These are phyloP conservation scores for Fratercula arctica DNA, from an alignment of 2,797 vertebrate species.

Conservation along the genomic window DNA sequence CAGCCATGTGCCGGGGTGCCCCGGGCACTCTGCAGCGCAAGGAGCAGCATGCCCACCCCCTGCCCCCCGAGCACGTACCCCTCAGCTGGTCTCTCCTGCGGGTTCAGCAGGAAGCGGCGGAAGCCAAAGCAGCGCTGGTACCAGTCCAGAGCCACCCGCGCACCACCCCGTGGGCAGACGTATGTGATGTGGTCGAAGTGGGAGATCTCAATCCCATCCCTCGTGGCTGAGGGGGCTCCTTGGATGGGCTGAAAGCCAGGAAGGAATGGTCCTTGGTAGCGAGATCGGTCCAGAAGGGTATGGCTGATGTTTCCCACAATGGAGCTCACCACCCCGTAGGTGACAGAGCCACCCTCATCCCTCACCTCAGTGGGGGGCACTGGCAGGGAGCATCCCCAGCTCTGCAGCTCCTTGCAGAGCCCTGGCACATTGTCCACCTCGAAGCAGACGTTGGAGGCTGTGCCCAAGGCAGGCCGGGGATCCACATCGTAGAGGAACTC, in stretches of 20 bases:
- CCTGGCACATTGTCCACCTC: conserved; percentile 84
- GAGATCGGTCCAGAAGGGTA: conserved; percentile 85
- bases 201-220: conserved; percentile 72
- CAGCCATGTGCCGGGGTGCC: conserved; percentile 73
- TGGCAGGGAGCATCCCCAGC: conserved; percentile 80
- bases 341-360: conserved; percentile 79
- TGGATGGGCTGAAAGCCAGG: conserved; percentile 81
- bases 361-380: conserved; percentile 82
- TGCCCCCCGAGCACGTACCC: conserved; percentile 78
- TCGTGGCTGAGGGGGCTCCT: neutral
- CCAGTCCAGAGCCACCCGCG: conserved; percentile 82
- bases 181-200: conserved; percentile 93
- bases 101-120: conserved; percentile 83
- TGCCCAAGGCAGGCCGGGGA: conserved; percentile 73
- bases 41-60: conserved; percentile 86
- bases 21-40: conserved; percentile 80
- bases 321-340: conserved; percentile 84
- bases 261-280: conserved; percentile 83
- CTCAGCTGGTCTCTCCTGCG: conserved; percentile 77
- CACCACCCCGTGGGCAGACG: conserved; percentile 78
- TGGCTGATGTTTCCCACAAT: conserved; percentile 88
- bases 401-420: conserved; percentile 75
- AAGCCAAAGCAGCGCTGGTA: conserved; percentile 88
- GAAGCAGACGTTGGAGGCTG: conserved; percentile 90
- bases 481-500: conserved; percentile 81